Evolutionary conservation across 2,888 invertebrate genomes (phyloP).

Genomic region (Amaurobius ferox): DNA sequence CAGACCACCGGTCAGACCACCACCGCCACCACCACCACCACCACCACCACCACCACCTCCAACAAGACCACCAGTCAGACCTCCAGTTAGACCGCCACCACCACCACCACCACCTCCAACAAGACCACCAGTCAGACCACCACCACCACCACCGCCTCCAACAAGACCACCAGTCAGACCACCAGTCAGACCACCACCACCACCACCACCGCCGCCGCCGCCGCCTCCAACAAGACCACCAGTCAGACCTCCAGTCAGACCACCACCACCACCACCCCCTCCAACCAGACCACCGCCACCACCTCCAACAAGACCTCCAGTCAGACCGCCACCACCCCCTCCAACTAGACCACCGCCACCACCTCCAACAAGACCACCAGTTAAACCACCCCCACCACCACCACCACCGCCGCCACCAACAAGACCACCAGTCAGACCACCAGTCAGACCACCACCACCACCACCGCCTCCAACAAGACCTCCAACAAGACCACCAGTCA

Average conservation of each 20-base stretch:
- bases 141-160: slow-evolving; percentile 37
- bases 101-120: slow-evolving; percentile 12
- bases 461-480: slow-evolving; percentile 34
- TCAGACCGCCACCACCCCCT: slow-evolving; percentile 21
- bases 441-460: slow-evolving; percentile 73
- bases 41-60: slow-evolving; percentile 38
- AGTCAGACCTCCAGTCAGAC: slow-evolving; percentile 14
- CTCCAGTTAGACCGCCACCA: slow-evolving; percentile 9
- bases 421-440: slow-evolving; percentile 74
- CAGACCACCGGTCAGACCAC: slow-evolving; percentile 13
- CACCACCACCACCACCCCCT: slow-evolving; percentile 20
- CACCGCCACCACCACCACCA: slow-evolving; percentile 26
- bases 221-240: slow-evolving; percentile 26
- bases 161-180: slow-evolving; percentile 20
- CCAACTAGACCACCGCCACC: slow-evolving; percentile 17
- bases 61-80: slow-evolving; percentile 24
- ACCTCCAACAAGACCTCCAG: slow-evolving; percentile 41
- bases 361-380: slow-evolving; percentile 32
- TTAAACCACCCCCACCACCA: slow-evolving; percentile 7
- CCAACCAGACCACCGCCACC: slow-evolving; percentile 29
- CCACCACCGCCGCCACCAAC: slow-evolving; percentile 23
- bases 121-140: slow-evolving; percentile 17
- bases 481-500: slow-evolving; percentile 32
- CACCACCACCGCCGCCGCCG: slow-evolving; percentile 75
- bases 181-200: slow-evolving; percentile 72